phyloP scores from a whole-genome alignment of 92 coral and sea anemone genomes.

The Epizoanthus fatuus region DNA sequence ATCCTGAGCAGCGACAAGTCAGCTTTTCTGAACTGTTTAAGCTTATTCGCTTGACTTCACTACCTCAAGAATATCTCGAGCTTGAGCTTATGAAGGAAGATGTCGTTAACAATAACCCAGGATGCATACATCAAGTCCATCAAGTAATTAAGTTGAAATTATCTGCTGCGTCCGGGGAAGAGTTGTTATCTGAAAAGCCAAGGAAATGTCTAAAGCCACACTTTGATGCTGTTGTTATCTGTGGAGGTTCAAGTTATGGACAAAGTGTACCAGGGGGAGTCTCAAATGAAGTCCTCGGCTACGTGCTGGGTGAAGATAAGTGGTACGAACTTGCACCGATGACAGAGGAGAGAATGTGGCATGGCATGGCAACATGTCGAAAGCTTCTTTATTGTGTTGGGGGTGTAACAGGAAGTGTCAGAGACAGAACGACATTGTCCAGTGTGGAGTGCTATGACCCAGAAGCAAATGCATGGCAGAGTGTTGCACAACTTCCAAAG shows the following conservation, averaged over 20 bases:
- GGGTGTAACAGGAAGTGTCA: constrained; percentile 88
- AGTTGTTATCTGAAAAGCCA: constrained; percentile 49
- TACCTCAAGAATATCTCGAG: constrained; percentile 77
- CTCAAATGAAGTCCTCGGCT: constrained; percentile 85
- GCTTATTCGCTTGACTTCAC: constrained; percentile 76
- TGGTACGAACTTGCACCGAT: constrained; percentile 94
- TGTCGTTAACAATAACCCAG: constrained; percentile 67
- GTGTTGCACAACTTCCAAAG: constrained; percentile 83
- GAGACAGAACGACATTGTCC: constrained; percentile 52
- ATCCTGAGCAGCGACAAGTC: constrained; percentile 52
- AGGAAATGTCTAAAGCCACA: constrained; percentile 60
- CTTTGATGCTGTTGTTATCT: constrained; percentile 86
- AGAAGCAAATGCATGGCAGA: constrained; percentile 84
- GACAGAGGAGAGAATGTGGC: constrained; percentile 90
- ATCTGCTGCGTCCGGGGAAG: constrained; percentile 58
- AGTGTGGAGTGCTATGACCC: constrained; percentile 88
- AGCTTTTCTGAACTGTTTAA: constrained; percentile 67
- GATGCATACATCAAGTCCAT: constrained; percentile 72
- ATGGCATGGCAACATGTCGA: constrained; percentile 87
- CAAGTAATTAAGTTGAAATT: constrained; percentile 73
- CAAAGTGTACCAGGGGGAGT: constrained; percentile 69
- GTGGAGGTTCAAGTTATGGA: constrained; percentile 66
- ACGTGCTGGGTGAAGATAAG: constrained; percentile 74
- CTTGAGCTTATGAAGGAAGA: constrained; percentile 76
- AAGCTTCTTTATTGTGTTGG: constrained; percentile 88